A percentile compares a stretch with the other conserved stretches of the same genome.
Conservation (phyloP, 1,140 invertebrate genomes). For the Panulirus ornatus region DNA sequence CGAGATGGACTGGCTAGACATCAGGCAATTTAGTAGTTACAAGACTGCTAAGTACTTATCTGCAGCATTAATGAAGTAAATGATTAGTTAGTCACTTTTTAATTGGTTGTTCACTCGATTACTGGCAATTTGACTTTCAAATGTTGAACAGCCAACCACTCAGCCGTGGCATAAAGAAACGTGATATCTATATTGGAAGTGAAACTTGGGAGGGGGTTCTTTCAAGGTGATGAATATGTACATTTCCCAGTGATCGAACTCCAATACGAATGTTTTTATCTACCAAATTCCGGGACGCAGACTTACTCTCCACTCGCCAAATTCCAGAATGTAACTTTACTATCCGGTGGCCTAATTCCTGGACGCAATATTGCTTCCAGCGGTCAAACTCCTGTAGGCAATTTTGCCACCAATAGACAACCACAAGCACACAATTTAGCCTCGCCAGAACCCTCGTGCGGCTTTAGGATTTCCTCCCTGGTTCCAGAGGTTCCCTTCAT, state of each 20-base stretch:
- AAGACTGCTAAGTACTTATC: no score
- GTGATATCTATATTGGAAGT: no score
- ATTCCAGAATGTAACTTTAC: conserved; percentile 37
- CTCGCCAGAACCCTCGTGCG: conserved; percentile 32
- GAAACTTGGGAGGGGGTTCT: no score
- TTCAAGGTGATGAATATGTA: no score
- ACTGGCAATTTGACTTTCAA: no score
- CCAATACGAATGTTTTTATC: not conserved
- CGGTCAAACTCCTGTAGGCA: conserved; percentile 57
- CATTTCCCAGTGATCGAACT: not conserved
- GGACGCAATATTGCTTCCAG: conserved; percentile 56
- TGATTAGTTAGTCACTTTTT: no score
- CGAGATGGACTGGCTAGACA: no score
- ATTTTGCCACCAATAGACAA: conserved; percentile 67
- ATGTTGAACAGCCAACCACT: no score
- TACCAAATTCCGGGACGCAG: conserved; percentile 14
- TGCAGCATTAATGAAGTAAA: no score
- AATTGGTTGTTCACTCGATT: no score
- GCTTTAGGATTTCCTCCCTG: conserved; percentile 37
- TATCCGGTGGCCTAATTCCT: conserved; percentile 48
- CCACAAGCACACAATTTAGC: conserved; percentile 38
- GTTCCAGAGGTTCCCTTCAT: not conserved
- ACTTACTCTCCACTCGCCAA: conserved; percentile 27
- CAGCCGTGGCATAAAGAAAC: no score
- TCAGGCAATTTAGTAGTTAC: no score